Percentiles rank a stretch among this genome's conserved stretches.
Evolutionary conservation across 1,140 invertebrate species (phyloP).

Genomic region (Sesamia nonagrioides): DNA sequence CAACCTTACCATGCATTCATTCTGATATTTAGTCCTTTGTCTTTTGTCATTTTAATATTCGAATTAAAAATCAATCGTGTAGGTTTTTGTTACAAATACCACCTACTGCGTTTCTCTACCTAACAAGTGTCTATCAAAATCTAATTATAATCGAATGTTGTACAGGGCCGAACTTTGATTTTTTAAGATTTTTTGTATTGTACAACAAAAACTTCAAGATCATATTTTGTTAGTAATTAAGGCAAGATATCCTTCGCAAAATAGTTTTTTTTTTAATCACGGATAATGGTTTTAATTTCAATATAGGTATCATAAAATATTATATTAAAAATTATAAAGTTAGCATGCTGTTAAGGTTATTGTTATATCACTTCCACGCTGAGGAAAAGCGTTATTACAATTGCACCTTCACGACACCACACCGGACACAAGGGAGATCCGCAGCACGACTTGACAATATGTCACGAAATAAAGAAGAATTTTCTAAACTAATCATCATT

Average conservation of each 20-base stretch:
- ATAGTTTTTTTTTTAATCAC: background rate
- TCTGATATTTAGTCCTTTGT: background rate
- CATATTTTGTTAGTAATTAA: background rate
- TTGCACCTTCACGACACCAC: slow-evolving; percentile 47
- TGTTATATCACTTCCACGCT: slow-evolving; percentile 36
- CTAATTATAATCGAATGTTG: background rate
- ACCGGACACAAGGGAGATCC: slow-evolving; percentile 51
- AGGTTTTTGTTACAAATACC: no score
- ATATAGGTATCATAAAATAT: background rate
- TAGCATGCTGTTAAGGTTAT: slow-evolving; percentile 50
- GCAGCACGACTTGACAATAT: slow-evolving; percentile 57
- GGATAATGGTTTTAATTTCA: background rate
- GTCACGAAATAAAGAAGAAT: background rate
- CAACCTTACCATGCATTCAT: slow-evolving; percentile 25
- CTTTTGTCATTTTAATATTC: background rate
- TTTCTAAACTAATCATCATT: no score
- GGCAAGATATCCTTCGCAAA: background rate
- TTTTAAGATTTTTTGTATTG: background rate
- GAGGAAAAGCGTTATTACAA: slow-evolving; percentile 36
- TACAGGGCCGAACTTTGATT: slow-evolving; percentile 24
- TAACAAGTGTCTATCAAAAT: background rate
- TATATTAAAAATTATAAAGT: slow-evolving; percentile 8
- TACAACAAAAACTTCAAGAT: background rate
- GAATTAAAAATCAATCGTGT: no score
- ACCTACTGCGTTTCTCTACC: no score